Base-by-base conservation (phyloP, 2,888 invertebrate genomes). In the Melanotus villosus region DNA sequence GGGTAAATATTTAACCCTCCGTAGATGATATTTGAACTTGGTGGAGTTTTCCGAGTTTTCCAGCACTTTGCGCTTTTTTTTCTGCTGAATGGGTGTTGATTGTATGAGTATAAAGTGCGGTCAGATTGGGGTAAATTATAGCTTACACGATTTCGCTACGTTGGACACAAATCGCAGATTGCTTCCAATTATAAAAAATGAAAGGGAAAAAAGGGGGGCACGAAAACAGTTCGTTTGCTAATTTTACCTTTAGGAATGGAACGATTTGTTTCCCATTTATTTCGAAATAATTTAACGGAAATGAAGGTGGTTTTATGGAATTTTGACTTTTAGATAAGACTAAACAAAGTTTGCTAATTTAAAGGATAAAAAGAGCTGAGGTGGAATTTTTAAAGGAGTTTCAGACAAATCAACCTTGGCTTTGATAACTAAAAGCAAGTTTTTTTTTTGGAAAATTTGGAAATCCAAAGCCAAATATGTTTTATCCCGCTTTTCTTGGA, bases 41-140 rank as follows among this genome's bases (percentile, higher is more conserved):
- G n/a, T n/a, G n/a, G n/a, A n/a, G n/a, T n/a, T n/a, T 41, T 14
- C 5, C 41, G 16, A 16, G 19, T 9, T 43, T 43, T 43, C 10
- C 19, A 43, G 43, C 9, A 19, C 19, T 12, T 23, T n/a, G 47
- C 26, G 0, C 47, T 47, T 23, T 47, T 47, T 47, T 43, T 43
- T n/a, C n/a, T 12, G 23, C 47, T 47, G 47, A 47, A 47, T 47
- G 26, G 23, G n/a, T 47, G 47, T 26, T 47, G 47, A 47, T 47
- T 47, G 47, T 47, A 47, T 47, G 19, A 47, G 26, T 23, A 12
- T 19, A 5, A 47, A 47, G 21, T 47, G 47, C 47, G 47, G 47
- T 21, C 23, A 47, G 23, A 47, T 47, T 47, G 47, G 47, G 47
- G 47, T 47, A 47, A 47, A 47, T 47, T 47, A 47, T 14, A 47